phyloP scores from a whole-genome alignment of 2,888 invertebrate species.

The Baronia brevicornis region DNA sequence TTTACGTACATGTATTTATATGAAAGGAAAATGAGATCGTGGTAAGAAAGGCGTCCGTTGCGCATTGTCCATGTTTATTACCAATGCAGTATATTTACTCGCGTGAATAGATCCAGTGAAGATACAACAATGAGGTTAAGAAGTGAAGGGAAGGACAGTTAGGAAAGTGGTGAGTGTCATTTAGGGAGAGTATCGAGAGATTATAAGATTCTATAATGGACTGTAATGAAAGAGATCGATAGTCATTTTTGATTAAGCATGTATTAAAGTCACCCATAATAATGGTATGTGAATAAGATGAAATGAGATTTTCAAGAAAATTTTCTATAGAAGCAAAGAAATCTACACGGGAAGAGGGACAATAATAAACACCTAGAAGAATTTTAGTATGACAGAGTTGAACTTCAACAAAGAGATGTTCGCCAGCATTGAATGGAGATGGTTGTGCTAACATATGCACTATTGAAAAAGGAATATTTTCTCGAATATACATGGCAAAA shows the following conservation, averaged over 20 bases:
- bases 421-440: slow-evolving; percentile 1
- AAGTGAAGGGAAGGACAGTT: too few relatives aligned
- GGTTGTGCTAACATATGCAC: slow-evolving; percentile 6
- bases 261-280: slow-evolving; percentile 14
- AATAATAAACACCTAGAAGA: slow-evolving; percentile 4
- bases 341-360: slow-evolving; percentile 6
- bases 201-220: slow-evolving; percentile 8
- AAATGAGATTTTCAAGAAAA: slow-evolving; percentile 1
- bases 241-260: slow-evolving; percentile 9
- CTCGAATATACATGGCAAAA: slow-evolving; percentile 11
- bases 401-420: slow-evolving; percentile 13
- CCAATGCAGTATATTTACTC: too few relatives aligned
- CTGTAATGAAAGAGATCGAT: slow-evolving; percentile 3
- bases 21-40: not conserved
- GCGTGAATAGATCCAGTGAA: too few relatives aligned
- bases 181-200: slow-evolving; percentile 4
- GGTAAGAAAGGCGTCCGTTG: not conserved
- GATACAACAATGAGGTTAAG: not conserved
- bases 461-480: slow-evolving; percentile 7
- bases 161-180: not conserved
- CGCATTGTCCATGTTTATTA: not conserved
- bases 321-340: slow-evolving; percentile 8
- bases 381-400: slow-evolving; percentile 1
- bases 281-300: slow-evolving; percentile 6
- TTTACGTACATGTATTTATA: not conserved